Percentiles rank a stretch among this genome's conserved stretches.
Evolutionary conservation across 2,888 invertebrate species (phyloP).

Genomic region (Nephrotoma appendiculata): DNA sequence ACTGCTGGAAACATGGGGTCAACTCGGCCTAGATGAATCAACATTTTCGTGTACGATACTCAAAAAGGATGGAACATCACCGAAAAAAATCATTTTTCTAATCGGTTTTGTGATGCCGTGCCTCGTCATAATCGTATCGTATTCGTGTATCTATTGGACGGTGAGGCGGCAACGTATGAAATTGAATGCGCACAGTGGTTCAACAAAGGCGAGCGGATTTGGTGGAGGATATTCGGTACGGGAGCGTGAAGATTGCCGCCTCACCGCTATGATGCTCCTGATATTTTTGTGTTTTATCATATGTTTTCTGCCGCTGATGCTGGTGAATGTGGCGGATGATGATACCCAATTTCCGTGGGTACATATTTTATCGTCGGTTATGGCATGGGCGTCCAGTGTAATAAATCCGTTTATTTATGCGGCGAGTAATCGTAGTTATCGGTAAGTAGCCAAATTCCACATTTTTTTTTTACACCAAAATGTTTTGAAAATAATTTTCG

Average conservation of each 20-base stretch:
- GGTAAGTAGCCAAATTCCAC: slow-evolving; percentile 20
- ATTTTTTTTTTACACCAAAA: not conserved
- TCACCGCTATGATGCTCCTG: slow-evolving; percentile 74
- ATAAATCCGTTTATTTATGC: slow-evolving; percentile 85
- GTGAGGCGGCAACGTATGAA: slow-evolving; percentile 59
- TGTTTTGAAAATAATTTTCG: not conserved
- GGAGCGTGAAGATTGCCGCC: slow-evolving; percentile 55
- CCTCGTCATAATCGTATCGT: slow-evolving; percentile 68
- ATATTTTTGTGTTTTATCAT: slow-evolving; percentile 77
- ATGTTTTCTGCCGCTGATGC: slow-evolving; percentile 77
- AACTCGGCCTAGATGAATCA: slow-evolving; percentile 58
- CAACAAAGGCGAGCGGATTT: slow-evolving; percentile 14
- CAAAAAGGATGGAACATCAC: slow-evolving; percentile 58
- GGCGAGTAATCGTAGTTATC: slow-evolving; percentile 72
- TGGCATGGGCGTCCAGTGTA: slow-evolving; percentile 83
- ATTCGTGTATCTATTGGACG: slow-evolving; percentile 72
- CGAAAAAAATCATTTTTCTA: slow-evolving; percentile 70
- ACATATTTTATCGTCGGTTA: slow-evolving; percentile 69
- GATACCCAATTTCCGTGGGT: slow-evolving; percentile 55
- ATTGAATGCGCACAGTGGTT: slow-evolving; percentile 55
- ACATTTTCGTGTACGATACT: slow-evolving; percentile 86
- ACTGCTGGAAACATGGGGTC: slow-evolving; percentile 69
- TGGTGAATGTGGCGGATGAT: slow-evolving; percentile 78
- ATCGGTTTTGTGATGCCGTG: slow-evolving; percentile 75
- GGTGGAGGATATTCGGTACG: slow-evolving; percentile 14